Evolutionary conservation across 2,797 vertebrate species (phyloP), one percentile per base, ranked within the genome.

Genomic region (Eupleurogrammus muticus): DNA sequence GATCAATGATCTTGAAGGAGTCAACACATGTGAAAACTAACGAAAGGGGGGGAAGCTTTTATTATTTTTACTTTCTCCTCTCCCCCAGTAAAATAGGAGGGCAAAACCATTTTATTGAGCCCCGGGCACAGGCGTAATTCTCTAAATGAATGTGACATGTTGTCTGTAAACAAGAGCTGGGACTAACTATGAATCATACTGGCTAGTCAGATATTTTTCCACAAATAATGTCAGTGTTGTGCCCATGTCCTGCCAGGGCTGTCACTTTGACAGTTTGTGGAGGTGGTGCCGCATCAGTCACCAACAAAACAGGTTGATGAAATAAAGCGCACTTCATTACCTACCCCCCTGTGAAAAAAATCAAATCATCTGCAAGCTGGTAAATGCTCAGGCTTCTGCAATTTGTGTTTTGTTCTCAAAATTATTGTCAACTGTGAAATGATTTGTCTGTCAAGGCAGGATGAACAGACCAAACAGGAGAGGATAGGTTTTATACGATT

Each of bases 61-160:
- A 67, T 64, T 73, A 32, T 66, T 70, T 78, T 80, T 63, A 83
- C 40, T 67, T 52, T 66, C 62, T 53, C 59, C 60, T 80, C 65
- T 74, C 38, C 54, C 19, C 66, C 48, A 69, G 52, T 84, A 78
- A 86, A 76, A 54, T 63, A 19, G 35, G 65, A 80, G 72, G 70
- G 67, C 17, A 49, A 72, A 77, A 65, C 11, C 57, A 71, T 87
- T 86, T 80, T 58, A 74, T 60, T 50, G 48, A 75, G 73, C 83
- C 84, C 58, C 1, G 23, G 86, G 84, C 80, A 58, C 13, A 17
- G 70, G 73, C 36, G 17, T 76, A 80, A 86, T 91, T 89, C 86
- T 58, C 85, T 85, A 90, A 91, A 90, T 83, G 55, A 88, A 91
- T 83, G 85, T 90, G 86, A 91, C 88, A 92, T 77, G 75, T 68